These are phyloP conservation scores for Lochmaea capreae DNA, from an alignment of 2,888 invertebrate genomes.

Conservation along the genomic window DNA sequence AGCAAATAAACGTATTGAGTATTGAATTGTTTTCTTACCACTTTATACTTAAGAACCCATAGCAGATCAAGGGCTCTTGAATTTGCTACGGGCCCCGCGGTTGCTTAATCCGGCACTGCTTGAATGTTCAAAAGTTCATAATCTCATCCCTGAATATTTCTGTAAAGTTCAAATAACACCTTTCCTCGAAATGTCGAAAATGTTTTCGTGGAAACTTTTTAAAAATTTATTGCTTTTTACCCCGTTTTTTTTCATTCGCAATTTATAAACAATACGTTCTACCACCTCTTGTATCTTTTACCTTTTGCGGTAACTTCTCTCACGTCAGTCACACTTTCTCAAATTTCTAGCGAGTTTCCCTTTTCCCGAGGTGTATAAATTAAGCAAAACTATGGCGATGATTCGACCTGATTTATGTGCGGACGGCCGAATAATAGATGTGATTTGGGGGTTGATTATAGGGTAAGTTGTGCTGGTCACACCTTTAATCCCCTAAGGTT, in stretches of 20 bases:
- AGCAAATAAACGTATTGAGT: too few species aligned
- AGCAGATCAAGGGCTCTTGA: too few species aligned
- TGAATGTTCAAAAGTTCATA: too few species aligned
- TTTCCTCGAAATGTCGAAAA: too few species aligned
- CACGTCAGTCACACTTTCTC: slow-evolving; percentile 1
- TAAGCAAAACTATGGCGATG: slow-evolving; percentile 31
- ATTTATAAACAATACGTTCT: background rate
- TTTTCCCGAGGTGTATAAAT: slow-evolving; percentile 19
- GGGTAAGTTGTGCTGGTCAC: slow-evolving; percentile 43
- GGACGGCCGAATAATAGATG: slow-evolving; percentile 41
- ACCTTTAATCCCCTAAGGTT: slow-evolving; percentile 43
- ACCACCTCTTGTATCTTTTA: background rate
- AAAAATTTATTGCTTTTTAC: background rate
- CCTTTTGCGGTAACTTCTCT: background rate
- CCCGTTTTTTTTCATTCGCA: background rate
- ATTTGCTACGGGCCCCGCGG: too few species aligned
- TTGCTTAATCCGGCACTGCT: too few species aligned
- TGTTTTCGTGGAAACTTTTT: background rate
- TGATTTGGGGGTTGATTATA: slow-evolving; percentile 45
- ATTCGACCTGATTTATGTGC: slow-evolving; percentile 40
- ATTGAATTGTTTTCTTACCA: too few species aligned
- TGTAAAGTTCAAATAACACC: too few species aligned
- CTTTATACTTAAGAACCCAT: too few species aligned
- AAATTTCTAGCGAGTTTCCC: slow-evolving; percentile 17
- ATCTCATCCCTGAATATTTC: too few species aligned